phyloP scores from a whole-genome alignment of 1,140 invertebrate genomes.

The Macrobrachium nipponense region DNA sequence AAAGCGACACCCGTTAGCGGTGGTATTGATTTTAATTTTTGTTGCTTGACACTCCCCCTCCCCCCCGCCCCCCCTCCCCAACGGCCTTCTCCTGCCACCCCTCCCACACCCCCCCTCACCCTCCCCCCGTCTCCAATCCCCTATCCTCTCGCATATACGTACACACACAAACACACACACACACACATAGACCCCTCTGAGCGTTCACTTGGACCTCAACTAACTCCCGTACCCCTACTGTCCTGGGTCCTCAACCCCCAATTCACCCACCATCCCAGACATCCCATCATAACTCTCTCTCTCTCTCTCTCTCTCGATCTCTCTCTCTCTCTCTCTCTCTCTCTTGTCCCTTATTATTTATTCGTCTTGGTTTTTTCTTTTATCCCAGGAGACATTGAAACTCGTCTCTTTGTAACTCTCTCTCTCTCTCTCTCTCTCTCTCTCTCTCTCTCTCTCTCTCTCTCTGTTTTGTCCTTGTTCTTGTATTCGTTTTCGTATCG shows the following conservation, averaged over 20 bases:
- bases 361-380: too few relatives aligned
- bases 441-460: too few relatives aligned
- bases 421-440: too few relatives aligned
- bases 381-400: too few relatives aligned
- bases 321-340: slow-evolving; percentile 15
- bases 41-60: slow-evolving; percentile 19
- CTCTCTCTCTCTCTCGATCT: background rate
- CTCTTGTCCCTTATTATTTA: background rate
- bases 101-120: too few relatives aligned
- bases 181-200: too few relatives aligned
- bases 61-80: background rate
- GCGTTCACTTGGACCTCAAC: background rate
- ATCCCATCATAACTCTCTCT: background rate
- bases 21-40: slow-evolving; percentile 37
- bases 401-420: too few relatives aligned
- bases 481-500: too few relatives aligned
- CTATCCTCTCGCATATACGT: background rate
- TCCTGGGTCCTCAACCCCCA: background rate
- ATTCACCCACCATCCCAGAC: background rate
- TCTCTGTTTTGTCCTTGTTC: too few relatives aligned
- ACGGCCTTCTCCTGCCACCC: background rate
- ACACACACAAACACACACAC: too few relatives aligned
- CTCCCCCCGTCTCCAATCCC: background rate
- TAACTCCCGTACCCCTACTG: slow-evolving; percentile 6
- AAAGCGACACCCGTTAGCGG: slow-evolving; percentile 33